Conservation (phyloP, 2,113 vertebrate species). For the Vidua macroura region DNA sequence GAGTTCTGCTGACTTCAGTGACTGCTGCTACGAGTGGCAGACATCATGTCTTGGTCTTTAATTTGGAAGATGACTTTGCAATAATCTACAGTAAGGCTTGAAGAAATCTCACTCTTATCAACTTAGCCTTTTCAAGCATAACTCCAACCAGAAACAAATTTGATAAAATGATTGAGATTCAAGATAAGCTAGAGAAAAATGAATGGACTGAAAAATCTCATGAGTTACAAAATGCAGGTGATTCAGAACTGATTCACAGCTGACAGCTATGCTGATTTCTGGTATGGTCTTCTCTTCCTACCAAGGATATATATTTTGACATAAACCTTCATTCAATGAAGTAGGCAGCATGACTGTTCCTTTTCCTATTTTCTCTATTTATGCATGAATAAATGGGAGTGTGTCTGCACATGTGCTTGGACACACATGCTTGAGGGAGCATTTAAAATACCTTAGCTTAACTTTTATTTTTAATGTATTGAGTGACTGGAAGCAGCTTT, state of each 20-base stretch:
- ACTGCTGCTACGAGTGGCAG: not conserved
- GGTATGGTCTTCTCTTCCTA: not conserved
- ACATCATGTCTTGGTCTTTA: not conserved
- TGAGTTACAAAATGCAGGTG: not conserved
- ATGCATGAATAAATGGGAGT: not conserved
- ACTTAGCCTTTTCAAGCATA: not conserved
- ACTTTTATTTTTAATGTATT: not conserved
- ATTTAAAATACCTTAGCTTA: not conserved
- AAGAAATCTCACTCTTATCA: not conserved
- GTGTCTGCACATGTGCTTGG: not conserved
- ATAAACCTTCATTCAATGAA: not conserved
- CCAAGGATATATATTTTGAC: not conserved
- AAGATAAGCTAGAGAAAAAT: not conserved
- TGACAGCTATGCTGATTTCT: not conserved
- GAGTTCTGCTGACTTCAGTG: not conserved
- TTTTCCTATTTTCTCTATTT: not conserved
- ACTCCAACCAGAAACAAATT: not conserved
- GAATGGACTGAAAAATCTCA: not conserved
- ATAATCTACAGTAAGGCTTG: not conserved
- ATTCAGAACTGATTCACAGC: not conserved
- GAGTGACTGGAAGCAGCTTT: not conserved
- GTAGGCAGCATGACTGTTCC: not conserved
- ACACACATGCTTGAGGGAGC: accelerated
- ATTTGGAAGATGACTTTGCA: not conserved
- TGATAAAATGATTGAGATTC: not conserved